A percentile compares a stretch with the other conserved stretches of the same genome.
Evolutionary conservation across 2,888 invertebrate genomes (phyloP).

Genomic region (Netelia inedita): DNA sequence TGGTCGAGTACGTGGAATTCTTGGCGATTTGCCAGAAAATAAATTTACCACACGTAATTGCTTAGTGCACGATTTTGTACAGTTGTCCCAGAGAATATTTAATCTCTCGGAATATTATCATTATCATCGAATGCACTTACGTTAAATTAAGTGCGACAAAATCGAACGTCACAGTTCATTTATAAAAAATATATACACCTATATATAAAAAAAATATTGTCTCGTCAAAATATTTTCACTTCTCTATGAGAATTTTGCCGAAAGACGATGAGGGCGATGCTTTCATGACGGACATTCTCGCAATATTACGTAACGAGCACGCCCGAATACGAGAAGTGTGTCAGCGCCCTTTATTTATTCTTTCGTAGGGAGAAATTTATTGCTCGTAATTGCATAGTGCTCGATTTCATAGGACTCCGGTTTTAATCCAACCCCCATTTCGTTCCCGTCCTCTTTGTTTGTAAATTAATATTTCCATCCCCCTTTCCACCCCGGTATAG

Average conservation of each 20-base stretch:
- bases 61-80: constrained; percentile 20
- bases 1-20: not conserved
- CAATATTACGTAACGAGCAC: not conserved
- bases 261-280: not conserved
- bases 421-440: constrained; percentile 16
- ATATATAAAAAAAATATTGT: no score
- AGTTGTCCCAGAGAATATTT: not conserved
- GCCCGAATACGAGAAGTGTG: constrained; percentile 17
- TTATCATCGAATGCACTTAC: no score
- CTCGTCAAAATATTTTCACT: no score
- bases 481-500: not conserved
- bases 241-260: no score
- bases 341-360: constrained; percentile 40
- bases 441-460: not conserved
- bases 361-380: constrained; percentile 37
- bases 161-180: no score
- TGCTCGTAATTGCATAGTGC: constrained; percentile 36
- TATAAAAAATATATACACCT: no score
- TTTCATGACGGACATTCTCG: not conserved
- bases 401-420: constrained; percentile 28
- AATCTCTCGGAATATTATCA: not conserved
- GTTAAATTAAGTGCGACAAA: no score
- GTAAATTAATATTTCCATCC: constrained; percentile 45
- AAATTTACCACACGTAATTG: constrained; percentile 42
- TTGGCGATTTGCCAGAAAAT: constrained; percentile 39